Evolutionary conservation across 1,140 invertebrate genomes (phyloP).

Genomic region (Pogonomyrmex californicus): DNA sequence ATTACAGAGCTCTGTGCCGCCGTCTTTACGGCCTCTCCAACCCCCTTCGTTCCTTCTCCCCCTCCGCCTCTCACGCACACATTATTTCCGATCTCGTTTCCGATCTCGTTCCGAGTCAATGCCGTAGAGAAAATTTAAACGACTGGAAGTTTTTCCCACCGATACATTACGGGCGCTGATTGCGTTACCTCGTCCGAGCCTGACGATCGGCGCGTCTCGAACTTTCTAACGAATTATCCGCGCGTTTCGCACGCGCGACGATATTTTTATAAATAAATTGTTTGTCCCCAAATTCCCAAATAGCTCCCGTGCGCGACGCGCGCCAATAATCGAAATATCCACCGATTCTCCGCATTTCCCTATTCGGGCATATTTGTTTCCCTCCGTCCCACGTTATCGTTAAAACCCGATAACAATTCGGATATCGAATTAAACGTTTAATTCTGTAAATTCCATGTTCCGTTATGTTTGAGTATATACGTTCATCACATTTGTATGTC

Average conservation of each 20-base stretch:
- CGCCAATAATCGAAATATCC: slow-evolving; percentile 24
- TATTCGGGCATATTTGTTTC: neutral
- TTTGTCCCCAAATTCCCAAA: neutral
- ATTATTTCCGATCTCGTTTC: slow-evolving; percentile 65
- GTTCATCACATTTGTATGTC: neutral
- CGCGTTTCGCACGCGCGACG: neutral
- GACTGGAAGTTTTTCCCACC: slow-evolving; percentile 8
- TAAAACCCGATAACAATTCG: slow-evolving; percentile 34
- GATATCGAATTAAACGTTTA: slow-evolving; percentile 31
- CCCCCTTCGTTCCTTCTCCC: neutral
- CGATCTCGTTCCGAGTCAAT: slow-evolving; percentile 47
- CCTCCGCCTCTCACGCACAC: neutral
- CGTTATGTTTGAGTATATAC: neutral
- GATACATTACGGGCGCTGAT: neutral
- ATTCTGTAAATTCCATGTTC: neutral
- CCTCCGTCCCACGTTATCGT: neutral
- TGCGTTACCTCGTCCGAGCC: neutral
- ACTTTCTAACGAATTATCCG: slow-evolving; percentile 17
- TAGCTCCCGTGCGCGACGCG: neutral
- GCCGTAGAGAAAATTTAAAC: slow-evolving; percentile 37
- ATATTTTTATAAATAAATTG: slow-evolving; percentile 21
- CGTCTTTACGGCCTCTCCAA: slow-evolving; percentile 44
- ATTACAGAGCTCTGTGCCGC: slow-evolving; percentile 37
- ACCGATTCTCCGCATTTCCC: neutral
- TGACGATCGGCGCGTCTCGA: neutral